These are phyloP conservation scores for Chinchilla lanigera DNA, from an alignment of 2,113 vertebrate species.

Conservation along the genomic window DNA sequence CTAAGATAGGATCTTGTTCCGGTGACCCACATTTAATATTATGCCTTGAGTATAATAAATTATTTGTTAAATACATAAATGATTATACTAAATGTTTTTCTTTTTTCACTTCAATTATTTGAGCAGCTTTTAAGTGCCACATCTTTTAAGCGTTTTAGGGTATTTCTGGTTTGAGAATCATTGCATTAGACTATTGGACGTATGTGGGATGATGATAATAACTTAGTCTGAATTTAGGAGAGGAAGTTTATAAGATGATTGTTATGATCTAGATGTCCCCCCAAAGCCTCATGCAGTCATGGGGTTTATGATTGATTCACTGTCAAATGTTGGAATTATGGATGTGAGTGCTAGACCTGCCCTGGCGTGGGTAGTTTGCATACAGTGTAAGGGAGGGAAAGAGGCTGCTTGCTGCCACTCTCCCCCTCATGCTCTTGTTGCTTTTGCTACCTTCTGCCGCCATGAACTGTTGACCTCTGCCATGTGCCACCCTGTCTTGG, in stretches of 20 bases:
- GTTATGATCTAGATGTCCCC: too few relatives aligned
- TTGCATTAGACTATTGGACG: neutral
- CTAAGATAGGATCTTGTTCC: neutral
- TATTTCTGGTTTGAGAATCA: neutral
- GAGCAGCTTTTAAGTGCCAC: neutral
- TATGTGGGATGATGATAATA: neutral
- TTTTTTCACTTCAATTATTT: conserved; percentile 2
- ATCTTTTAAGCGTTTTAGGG: neutral
- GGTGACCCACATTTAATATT: neutral
- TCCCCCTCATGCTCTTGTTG: too few relatives aligned
- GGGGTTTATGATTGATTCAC: too few relatives aligned
- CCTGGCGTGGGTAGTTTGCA: too few relatives aligned
- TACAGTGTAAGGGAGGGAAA: too few relatives aligned
- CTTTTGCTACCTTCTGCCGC: too few relatives aligned
- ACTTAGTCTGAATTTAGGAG: neutral
- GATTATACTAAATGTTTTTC: neutral
- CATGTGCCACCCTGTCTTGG: too few relatives aligned
- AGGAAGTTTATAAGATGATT: neutral
- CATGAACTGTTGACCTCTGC: too few relatives aligned
- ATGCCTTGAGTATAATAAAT: neutral
- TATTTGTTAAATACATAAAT: conserved; percentile 12
- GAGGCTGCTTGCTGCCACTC: too few relatives aligned
- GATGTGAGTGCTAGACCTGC: too few relatives aligned
- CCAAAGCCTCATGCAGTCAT: too few relatives aligned
- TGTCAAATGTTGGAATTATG: too few relatives aligned